A percentile compares a stretch with the other conserved stretches of the same genome.
phyloP scores from a whole-genome alignment of 2,888 invertebrate species.

The Mimas tiliae region DNA sequence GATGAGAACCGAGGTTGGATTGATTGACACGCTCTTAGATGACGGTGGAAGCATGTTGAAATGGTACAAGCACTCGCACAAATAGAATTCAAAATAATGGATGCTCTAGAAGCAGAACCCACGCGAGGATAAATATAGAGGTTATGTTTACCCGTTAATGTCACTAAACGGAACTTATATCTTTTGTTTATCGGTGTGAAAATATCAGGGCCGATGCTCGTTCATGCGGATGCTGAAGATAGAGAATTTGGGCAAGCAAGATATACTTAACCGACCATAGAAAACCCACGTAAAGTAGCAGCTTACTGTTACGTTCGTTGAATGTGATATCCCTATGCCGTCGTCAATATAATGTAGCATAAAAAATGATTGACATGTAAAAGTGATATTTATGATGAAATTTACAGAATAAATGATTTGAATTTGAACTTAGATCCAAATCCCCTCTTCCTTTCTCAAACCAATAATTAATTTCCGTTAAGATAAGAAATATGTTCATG shows the following conservation, averaged over 20 bases:
- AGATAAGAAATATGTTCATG: too few relatives aligned
- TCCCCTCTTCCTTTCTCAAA: too few relatives aligned
- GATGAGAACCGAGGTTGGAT: not conserved
- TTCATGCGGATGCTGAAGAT: not conserved
- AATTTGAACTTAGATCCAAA: too few relatives aligned
- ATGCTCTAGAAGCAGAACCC: not conserved
- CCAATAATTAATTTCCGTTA: too few relatives aligned
- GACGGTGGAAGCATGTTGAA: not conserved
- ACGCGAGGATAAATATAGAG: constrained; percentile 4
- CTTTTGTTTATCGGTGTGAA: constrained; percentile 13
- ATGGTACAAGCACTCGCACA: constrained; percentile 4
- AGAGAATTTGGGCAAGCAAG: not conserved
- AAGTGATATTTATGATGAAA: too few relatives aligned
- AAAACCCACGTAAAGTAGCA: too few relatives aligned
- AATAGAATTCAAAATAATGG: constrained; percentile 13
- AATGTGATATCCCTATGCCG: too few relatives aligned
- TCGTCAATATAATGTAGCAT: too few relatives aligned
- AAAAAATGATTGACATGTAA: too few relatives aligned
- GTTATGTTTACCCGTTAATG: constrained; percentile 15
- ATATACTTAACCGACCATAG: not conserved
- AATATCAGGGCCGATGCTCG: not conserved
- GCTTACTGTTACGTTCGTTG: too few relatives aligned
- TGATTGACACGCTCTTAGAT: constrained; percentile 23
- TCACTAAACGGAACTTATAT: constrained; percentile 19
- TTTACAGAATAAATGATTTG: too few relatives aligned